A percentile compares a stretch with the other conserved stretches of the same genome.
phyloP scores from a whole-genome alignment of 2,113 vertebrate genomes.

The Cranoglanis bouderius region DNA sequence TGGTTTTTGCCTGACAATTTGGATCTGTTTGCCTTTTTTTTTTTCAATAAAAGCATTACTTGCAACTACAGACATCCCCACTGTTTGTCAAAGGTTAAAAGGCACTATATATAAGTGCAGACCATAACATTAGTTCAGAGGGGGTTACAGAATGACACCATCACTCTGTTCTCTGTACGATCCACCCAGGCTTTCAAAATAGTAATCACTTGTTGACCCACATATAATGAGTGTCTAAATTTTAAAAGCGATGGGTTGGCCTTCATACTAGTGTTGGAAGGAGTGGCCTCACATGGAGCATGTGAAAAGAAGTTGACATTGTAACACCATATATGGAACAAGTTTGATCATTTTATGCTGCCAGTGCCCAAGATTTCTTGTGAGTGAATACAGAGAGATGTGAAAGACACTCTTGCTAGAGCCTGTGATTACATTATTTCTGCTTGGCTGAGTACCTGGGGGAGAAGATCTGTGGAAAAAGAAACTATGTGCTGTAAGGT shows the following conservation, averaged over 20 bases:
- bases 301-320: slow-evolving; percentile 5
- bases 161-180: neutral
- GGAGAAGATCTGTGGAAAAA: slow-evolving; percentile 12
- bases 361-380: slow-evolving; percentile 20
- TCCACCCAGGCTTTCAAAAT: slow-evolving; percentile 8
- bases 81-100: too few relatives aligned
- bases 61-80: too few relatives aligned
- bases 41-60: too few relatives aligned
- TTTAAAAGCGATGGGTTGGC: neutral
- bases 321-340: neutral
- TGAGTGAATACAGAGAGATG: slow-evolving; percentile 26
- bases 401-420: slow-evolving; percentile 25
- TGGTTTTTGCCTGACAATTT: too few relatives aligned
- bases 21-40: too few relatives aligned
- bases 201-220: slow-evolving; percentile 1
- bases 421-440: slow-evolving; percentile 35
- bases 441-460: neutral
- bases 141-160: neutral
- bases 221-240: neutral
- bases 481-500: slow-evolving; percentile 9
- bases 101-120: too few relatives aligned
- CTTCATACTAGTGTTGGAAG: neutral
- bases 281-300: neutral
- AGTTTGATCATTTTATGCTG: slow-evolving; percentile 23
- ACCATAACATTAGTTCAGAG: slow-evolving; percentile 21